Percentiles rank a stretch among this genome's conserved stretches.
These are phyloP conservation scores for Augochlora pura DNA, from an alignment of 1,140 invertebrate species.

Conservation along the genomic window DNA sequence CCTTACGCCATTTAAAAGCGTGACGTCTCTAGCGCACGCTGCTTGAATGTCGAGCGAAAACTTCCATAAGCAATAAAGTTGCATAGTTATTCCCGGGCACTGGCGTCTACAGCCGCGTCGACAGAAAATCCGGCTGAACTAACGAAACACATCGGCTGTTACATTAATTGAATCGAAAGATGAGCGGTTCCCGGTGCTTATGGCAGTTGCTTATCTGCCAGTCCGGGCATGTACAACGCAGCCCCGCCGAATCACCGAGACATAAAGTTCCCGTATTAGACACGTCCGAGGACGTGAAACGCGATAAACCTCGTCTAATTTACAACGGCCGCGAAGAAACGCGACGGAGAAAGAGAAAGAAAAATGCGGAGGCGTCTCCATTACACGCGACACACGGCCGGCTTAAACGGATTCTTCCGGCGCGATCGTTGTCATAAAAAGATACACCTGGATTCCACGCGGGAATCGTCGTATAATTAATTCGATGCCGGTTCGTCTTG, in stretches of 20 bases:
- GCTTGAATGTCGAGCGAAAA: too few relatives aligned
- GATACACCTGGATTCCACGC: slow-evolving; percentile 6
- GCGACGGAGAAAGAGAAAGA: background rate
- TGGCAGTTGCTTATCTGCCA: slow-evolving; percentile 22
- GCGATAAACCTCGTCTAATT: slow-evolving; percentile 30
- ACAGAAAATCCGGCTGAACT: too few relatives aligned
- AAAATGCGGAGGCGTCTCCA: background rate
- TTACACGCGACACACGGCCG: slow-evolving; percentile 4
- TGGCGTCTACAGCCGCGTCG: too few relatives aligned
- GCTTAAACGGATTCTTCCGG: slow-evolving; percentile 1
- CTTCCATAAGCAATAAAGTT: too few relatives aligned
- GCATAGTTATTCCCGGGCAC: too few relatives aligned
- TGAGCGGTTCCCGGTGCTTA: background rate
- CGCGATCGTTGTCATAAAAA: slow-evolving; percentile 16
- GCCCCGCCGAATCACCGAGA: background rate
- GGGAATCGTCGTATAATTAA: background rate
- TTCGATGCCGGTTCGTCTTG: background rate
- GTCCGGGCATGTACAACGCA: background rate
- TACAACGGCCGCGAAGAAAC: slow-evolving; percentile 17
- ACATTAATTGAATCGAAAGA: slow-evolving; percentile 16
- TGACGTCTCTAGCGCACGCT: too few relatives aligned
- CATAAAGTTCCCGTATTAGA: slow-evolving; percentile 31
- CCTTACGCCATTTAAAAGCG: too few relatives aligned
- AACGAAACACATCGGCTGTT: background rate
- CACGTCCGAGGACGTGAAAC: slow-evolving; percentile 17